A percentile compares a stretch with the other conserved stretches of the same genome.
Evolutionary conservation across 2,113 vertebrate species (phyloP).

Genomic region (Prionailurus viverrinus): DNA sequence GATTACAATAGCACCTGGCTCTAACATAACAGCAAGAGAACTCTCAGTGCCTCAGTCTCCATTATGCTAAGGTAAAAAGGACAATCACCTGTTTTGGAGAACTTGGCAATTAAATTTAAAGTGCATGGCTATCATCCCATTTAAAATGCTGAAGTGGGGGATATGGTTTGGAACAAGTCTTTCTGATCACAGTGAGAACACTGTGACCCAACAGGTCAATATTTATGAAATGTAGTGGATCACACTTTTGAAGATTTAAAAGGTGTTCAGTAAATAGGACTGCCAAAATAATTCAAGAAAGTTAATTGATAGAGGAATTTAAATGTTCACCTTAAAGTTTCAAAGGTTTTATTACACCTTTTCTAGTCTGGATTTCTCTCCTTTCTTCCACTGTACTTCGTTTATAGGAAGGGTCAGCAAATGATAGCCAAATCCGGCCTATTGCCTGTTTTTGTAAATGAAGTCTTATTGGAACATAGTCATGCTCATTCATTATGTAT

Average conservation of each 20-base stretch:
- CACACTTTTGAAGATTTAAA: neutral
- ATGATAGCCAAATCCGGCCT: neutral
- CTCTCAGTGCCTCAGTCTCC: neutral
- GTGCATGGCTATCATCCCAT: neutral
- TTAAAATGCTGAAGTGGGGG: conserved; percentile 15
- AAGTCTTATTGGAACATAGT: conserved; percentile 40
- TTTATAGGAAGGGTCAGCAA: conserved; percentile 26
- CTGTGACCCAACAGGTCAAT: neutral
- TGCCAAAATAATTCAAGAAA: neutral
- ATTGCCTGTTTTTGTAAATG: neutral
- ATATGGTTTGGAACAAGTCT: conserved; percentile 28
- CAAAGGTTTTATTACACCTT: conserved; percentile 26
- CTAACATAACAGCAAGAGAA: neutral
- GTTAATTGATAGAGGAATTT: neutral
- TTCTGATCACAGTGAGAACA: conserved; percentile 5
- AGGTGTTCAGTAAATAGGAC: neutral
- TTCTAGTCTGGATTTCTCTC: neutral
- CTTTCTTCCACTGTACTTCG: neutral
- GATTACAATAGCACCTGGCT: neutral
- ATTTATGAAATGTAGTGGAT: neutral
- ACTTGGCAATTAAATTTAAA: neutral
- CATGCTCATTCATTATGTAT: neutral
- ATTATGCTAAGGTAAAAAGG: neutral
- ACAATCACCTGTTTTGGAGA: neutral
- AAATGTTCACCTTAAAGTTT: neutral